These are phyloP conservation scores for Diploptera punctata DNA, from an alignment of 2,888 invertebrate genomes.

Conservation along the genomic window DNA sequence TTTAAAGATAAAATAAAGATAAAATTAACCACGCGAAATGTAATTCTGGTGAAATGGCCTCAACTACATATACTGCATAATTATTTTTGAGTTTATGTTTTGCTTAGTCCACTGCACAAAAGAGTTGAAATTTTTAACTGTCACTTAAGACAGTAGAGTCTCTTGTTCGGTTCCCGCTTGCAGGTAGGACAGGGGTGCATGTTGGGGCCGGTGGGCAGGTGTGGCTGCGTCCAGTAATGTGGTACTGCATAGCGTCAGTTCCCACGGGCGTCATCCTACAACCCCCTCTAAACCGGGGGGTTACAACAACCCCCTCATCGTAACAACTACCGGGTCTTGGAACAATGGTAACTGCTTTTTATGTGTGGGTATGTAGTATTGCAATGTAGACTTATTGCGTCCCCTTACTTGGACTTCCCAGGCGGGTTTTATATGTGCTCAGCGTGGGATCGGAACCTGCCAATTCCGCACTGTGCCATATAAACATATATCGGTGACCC, in stretches of 20 bases:
- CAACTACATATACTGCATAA: too few relatives aligned
- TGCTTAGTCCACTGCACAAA: too few relatives aligned
- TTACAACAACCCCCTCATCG: constrained; percentile 19
- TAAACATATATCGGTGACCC: too few relatives aligned
- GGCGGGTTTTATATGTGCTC: neutral
- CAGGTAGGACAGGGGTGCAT: constrained; percentile 7
- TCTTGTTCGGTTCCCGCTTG: constrained; percentile 12
- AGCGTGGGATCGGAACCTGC: constrained; percentile 20
- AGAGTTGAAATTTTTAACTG: too few relatives aligned
- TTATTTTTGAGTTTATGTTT: too few relatives aligned
- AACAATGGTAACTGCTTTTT: constrained; percentile 9
- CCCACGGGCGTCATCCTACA: constrained; percentile 18
- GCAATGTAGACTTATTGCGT: constrained; percentile 10
- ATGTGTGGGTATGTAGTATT: constrained; percentile 15
- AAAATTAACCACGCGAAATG: too few relatives aligned
- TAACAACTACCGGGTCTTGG: constrained; percentile 9
- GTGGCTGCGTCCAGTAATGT: constrained; percentile 8
- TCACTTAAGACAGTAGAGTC: neutral
- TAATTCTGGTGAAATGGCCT: too few relatives aligned
- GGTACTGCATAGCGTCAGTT: neutral
- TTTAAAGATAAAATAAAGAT: too few relatives aligned
- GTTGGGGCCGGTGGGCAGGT: neutral
- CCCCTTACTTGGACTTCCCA: constrained; percentile 12
- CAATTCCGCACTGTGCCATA: constrained; percentile 2
- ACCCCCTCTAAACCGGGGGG: neutral